Percentiles rank a stretch among this genome's conserved stretches.
Evolutionary conservation across 2,888 invertebrate species (phyloP).

Genomic region (Congeria kusceri): DNA sequence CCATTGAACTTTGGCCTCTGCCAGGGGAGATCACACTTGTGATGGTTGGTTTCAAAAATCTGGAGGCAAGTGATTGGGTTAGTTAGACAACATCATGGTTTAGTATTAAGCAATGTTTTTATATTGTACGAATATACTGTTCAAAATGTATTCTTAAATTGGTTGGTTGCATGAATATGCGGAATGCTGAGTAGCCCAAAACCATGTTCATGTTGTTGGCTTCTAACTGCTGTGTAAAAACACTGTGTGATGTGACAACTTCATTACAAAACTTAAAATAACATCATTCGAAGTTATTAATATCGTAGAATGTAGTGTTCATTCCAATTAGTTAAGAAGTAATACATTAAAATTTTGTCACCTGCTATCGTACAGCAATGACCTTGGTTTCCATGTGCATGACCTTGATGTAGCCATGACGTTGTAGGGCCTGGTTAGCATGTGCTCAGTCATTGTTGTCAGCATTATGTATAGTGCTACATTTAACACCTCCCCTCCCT

Average conservation of each 20-base stretch:
- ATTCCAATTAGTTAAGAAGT: no score
- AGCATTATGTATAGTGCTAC: no score
- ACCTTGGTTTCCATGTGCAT: constrained; percentile 6
- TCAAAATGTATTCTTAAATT: no score
- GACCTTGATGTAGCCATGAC: constrained; percentile 22
- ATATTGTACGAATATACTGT: constrained; percentile 2
- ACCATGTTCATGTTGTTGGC: constrained; percentile 10
- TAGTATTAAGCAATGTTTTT: background rate
- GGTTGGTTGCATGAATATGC: constrained; percentile 47
- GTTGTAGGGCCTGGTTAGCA: constrained; percentile 65
- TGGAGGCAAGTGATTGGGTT: constrained; percentile 20
- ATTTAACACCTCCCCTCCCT: no score
- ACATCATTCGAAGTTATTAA: no score
- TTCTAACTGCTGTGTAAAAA: background rate
- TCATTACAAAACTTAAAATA: no score
- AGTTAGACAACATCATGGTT: constrained; percentile 16
- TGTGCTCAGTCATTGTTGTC: constrained; percentile 38
- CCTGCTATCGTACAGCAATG: background rate
- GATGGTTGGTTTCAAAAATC: constrained; percentile 44
- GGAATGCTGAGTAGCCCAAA: background rate
- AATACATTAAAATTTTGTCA: no score
- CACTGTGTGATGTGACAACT: no score
- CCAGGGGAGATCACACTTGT: constrained; percentile 62
- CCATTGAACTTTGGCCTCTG: constrained; percentile 67
- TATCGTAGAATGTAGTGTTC: no score